phyloP scores from a whole-genome alignment of 2,113 vertebrate species.

The Pteruthius melanotis region DNA sequence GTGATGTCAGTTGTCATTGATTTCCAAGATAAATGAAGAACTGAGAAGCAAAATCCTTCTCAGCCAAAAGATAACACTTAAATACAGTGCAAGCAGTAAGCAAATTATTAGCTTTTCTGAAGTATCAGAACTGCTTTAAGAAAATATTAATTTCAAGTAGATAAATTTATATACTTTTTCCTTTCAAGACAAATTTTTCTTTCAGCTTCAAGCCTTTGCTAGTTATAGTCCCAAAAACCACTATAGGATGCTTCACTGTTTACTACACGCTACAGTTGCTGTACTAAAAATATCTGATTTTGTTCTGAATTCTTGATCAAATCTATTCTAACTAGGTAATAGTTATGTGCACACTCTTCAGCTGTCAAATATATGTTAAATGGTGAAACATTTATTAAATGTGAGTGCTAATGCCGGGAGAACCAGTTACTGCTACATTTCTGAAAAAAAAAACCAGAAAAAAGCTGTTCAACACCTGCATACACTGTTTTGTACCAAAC shows the following conservation, averaged over 20 bases:
- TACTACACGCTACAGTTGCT: not conserved
- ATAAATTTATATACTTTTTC: not conserved
- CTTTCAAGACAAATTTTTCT: not conserved
- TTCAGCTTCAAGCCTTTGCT: not conserved
- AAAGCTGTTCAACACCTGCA: constrained; percentile 66
- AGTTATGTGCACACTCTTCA: not conserved
- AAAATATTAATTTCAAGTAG: not conserved
- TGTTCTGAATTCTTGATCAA: not conserved
- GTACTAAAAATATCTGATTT: not conserved
- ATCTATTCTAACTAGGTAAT: constrained; percentile 10
- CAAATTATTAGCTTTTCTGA: not conserved
- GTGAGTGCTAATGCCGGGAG: not conserved
- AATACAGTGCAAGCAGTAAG: not conserved
- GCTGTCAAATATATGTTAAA: constrained; percentile 22
- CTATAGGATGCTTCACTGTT: not conserved
- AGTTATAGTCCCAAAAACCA: not conserved
- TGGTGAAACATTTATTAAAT: not conserved
- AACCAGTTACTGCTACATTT: not conserved
- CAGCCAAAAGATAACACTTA: not conserved
- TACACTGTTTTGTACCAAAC: constrained; percentile 63
- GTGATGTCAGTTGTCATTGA: not conserved
- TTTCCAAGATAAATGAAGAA: not conserved
- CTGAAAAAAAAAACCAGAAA: constrained; percentile 23
- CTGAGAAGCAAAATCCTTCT: not conserved
- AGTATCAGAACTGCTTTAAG: not conserved